Base-by-base conservation (phyloP, 2,797 vertebrate species). In the Acanthurus leucopareius region DNA sequence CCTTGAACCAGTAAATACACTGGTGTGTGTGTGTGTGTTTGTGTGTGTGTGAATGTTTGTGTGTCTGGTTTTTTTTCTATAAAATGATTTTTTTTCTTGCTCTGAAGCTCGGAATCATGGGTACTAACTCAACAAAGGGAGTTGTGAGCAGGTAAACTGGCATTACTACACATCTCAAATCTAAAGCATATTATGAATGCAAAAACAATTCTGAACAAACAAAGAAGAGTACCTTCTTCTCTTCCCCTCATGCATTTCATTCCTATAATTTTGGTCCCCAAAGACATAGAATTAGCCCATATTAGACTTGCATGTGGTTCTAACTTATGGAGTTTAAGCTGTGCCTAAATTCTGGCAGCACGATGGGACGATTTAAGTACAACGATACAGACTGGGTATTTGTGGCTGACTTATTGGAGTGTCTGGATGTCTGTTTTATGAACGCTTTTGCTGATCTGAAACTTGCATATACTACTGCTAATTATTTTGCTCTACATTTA, bases 391-490 rank as follows among this genome's bases (percentile, higher is more conserved):
- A 73, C 15, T 28, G 40, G 5, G 7, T 22, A 16, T 77, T 67
- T 48, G 51, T 38, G 28, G 13, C 38, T 61, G 19, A 54, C 54
- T 58, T 77, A 3, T 14, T 54, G n/a, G 61, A 49, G 45, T 59
- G 47, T 69, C 19, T 56, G 56, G 42, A 17, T 59, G 19, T 54
- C 40, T 82, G 56, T 80, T 86, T 69, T 57, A 51, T 69, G 42
- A 76, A 8, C 56, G 32, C 45, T 77, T 86, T 70, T 75, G 74
- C 67, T 76, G 60, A 88, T 71, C 80, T 82, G 49, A 82, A 44
- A 67, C 47, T 83, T 69, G 42, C 64, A 28, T 60, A 35, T 47
- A 64, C 28, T 65, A 19, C 75, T 79, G 59, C 67, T 83, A n/a
- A 69, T 66, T 78, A 4, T 48, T 82, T 59, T 51, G 54, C 28